Conservation (phyloP, 2,113 vertebrate genomes). For the Callionymus lyra region DNA sequence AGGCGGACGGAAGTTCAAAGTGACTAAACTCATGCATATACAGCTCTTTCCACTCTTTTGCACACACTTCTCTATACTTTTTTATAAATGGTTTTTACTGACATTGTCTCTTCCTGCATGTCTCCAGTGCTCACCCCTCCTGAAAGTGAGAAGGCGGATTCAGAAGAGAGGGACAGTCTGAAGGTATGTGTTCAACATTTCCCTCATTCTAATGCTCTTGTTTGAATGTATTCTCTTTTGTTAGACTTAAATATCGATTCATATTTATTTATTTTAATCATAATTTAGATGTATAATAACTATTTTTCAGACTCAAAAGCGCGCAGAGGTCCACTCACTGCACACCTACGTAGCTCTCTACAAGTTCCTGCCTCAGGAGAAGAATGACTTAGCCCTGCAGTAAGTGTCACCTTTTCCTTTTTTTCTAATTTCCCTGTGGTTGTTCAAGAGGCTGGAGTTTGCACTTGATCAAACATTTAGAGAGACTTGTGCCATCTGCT, state of each 20-base stretch:
- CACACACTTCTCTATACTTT: no score
- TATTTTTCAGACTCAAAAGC: constrained; percentile 32
- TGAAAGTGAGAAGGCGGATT: constrained; percentile 67
- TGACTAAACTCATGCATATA: no score
- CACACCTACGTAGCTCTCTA: constrained; percentile 87
- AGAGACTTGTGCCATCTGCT: constrained; percentile 31
- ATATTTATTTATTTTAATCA: background rate
- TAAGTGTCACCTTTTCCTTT: constrained; percentile 55
- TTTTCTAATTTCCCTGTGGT: background rate
- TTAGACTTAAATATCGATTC: background rate
- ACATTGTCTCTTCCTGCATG: constrained; percentile 9
- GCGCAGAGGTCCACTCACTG: constrained; percentile 74
- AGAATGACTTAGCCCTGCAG: constrained; percentile 83
- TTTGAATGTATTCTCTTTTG: constrained; percentile 13
- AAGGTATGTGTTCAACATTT: constrained; percentile 53
- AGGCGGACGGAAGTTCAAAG: no score
- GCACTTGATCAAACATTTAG: no score
- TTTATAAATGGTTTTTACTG: no score
- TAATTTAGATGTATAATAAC: background rate
- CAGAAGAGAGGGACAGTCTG: constrained; percentile 64
- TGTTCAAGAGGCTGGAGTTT: background rate
- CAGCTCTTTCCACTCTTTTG: no score
- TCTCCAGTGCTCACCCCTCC: constrained; percentile 59
- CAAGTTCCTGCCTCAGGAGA: constrained; percentile 87
- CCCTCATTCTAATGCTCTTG: background rate